These are phyloP conservation scores for Yponomeuta sedellus DNA, from an alignment of 2,888 invertebrate genomes.

Conservation along the genomic window DNA sequence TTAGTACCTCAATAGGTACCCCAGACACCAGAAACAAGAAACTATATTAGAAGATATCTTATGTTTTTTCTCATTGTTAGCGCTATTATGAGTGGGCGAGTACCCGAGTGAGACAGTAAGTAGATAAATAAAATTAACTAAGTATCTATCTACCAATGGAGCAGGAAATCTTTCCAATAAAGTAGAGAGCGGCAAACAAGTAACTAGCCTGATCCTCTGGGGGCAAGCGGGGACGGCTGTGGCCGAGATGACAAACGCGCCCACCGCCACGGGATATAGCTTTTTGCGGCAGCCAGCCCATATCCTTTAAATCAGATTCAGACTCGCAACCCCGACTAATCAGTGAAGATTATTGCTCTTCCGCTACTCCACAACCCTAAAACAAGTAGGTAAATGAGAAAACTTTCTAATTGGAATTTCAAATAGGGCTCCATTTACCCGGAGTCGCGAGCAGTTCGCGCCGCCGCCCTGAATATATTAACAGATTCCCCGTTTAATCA, in stretches of 20 bases:
- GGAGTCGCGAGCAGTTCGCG: conserved; percentile 23
- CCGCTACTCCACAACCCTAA: conserved; percentile 65
- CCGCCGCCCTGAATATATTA: conserved; percentile 14
- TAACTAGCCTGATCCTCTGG: not conserved
- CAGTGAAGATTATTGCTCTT: conserved; percentile 72
- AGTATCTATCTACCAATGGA: no score
- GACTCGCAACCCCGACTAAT: conserved; percentile 64
- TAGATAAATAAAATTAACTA: no score
- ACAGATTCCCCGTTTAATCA: conserved; percentile 13
- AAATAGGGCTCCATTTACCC: conserved; percentile 71
- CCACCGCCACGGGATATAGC: conserved; percentile 46
- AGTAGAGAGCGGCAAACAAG: conserved; percentile 8
- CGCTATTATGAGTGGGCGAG: no score
- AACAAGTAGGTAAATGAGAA: conserved; percentile 70
- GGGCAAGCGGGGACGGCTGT: not conserved
- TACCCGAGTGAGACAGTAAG: no score
- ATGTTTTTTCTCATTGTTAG: no score
- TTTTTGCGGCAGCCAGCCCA: conserved; percentile 49
- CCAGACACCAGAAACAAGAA: no score
- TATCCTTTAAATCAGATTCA: conserved; percentile 63
- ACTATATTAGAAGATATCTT: no score
- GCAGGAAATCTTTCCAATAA: conserved; percentile 26
- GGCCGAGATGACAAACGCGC: conserved; percentile 10
- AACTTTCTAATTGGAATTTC: conserved; percentile 76
- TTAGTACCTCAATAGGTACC: no score